phyloP scores from a whole-genome alignment of 2,888 invertebrate species.

The Cephus sareptanus region DNA sequence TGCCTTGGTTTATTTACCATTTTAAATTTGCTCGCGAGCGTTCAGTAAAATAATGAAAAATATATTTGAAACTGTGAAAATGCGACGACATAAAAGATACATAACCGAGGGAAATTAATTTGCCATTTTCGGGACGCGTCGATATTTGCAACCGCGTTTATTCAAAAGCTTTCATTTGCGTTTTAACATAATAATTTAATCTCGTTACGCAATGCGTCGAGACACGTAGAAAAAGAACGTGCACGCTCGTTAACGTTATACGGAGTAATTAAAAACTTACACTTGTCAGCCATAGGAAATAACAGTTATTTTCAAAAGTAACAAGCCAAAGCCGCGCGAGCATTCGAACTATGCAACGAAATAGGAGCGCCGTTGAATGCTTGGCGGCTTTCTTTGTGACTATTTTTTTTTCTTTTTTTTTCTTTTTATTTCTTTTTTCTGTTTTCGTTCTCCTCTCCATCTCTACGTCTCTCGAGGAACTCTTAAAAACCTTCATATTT shows the following conservation, averaged over 20 bases:
- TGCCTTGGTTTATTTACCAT: not conserved
- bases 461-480: constrained; percentile 13
- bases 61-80: not conserved
- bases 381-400: not conserved
- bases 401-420: not conserved
- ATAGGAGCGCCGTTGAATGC: not conserved
- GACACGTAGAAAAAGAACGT: not conserved
- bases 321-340: not conserved
- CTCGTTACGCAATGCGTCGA: not conserved
- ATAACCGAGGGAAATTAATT: not conserved
- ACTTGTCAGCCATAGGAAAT: not conserved
- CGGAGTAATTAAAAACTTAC: not conserved
- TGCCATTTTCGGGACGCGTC: not conserved
- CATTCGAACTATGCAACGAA: not conserved
- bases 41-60: not conserved
- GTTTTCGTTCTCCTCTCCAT: not conserved
- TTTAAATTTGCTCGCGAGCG: not conserved
- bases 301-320: not conserved
- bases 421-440: not conserved
- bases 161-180: not conserved
- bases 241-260: not conserved
- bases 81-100: not conserved
- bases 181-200: not conserved
- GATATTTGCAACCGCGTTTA: not conserved
- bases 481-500: constrained; percentile 36